phyloP scores from a whole-genome alignment of 2,113 vertebrate species.

The Suncus etruscus region DNA sequence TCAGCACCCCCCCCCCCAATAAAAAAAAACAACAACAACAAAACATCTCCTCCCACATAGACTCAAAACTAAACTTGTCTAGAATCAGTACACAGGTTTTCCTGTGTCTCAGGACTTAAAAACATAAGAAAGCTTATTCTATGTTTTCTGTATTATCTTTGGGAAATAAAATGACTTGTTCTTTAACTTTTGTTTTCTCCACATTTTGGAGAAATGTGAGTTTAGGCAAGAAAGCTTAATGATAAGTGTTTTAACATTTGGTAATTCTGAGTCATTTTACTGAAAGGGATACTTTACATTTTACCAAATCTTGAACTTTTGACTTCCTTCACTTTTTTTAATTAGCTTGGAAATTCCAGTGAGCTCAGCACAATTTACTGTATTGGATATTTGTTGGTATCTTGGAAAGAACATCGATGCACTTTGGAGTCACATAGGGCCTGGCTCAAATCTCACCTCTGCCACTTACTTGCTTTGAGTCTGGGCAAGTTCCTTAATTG shows the following conservation, averaged over 20 bases:
- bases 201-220: constrained; percentile 19
- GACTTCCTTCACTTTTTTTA: constrained; percentile 36
- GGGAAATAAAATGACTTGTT: neutral
- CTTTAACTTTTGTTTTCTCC: constrained; percentile 9
- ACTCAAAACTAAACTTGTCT: neutral
- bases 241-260: constrained; percentile 48
- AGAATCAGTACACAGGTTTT: neutral
- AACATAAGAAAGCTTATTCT: constrained; percentile 4
- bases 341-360: constrained; percentile 47
- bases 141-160: neutral
- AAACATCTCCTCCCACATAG: too few species aligned
- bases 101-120: neutral
- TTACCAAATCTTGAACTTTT: constrained; percentile 54
- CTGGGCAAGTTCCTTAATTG: constrained; percentile 20
- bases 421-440: neutral
- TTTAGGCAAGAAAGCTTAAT: neutral
- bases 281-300: constrained; percentile 22
- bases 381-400: constrained; percentile 34
- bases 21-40: too few species aligned
- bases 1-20: too few species aligned
- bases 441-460: neutral
- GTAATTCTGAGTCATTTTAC: constrained; percentile 42
- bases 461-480: neutral
- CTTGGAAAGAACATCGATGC: constrained; percentile 1
- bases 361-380: constrained; percentile 10